Base-by-base conservation (phyloP, 2,888 invertebrate species). In the Brachypalpus laphriformis region DNA sequence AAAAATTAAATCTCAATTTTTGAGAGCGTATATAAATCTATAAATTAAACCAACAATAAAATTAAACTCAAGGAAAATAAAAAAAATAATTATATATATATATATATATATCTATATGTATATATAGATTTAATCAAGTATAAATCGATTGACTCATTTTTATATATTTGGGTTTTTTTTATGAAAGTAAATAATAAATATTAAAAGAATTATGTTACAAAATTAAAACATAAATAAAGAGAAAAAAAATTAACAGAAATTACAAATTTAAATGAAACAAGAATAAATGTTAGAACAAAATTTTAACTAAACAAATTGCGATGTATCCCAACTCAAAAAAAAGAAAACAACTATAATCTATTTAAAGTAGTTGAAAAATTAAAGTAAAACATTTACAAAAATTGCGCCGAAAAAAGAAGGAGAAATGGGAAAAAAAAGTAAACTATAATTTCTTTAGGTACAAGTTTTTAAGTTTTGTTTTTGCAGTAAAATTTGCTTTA, bases 1-100 rank as follows among this genome's bases (percentile, higher is more conserved):
- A 31, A 31, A 34, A 28, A 40, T 61, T 68, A 54, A 63, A 74
- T 75, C 49, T 83, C 57, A 37, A 40, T 11, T 25, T 77, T 42
- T 59, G 68, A 77, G 80, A 78, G 63, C 66, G 65, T 57, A 37
- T 86, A 87, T 40, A 37, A 40, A n/a, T 88, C 80, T 87, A 76
- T 88, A 88, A 90, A 89, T 89, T 88, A 87, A 88, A 88, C 87
- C 88, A 89, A 89, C 87, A 88, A 87, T 87, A 88, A 86, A 89
- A 87, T 72, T 59, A 65, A 74, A 74, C 57, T 51, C 51, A 63
- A 70, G 59, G 51, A 56, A 77, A 56, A 61, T 37, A 49, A 78
- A 18, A 59, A 63, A 76, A 59, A 51, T 71, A 31, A 42, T 63
- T 49, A 49, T 56, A 37, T 45, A 14, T 51, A 70, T 40, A 25